These are phyloP conservation scores for Chorisops tibialis DNA, from an alignment of 2,888 invertebrate species.

Conservation along the genomic window DNA sequence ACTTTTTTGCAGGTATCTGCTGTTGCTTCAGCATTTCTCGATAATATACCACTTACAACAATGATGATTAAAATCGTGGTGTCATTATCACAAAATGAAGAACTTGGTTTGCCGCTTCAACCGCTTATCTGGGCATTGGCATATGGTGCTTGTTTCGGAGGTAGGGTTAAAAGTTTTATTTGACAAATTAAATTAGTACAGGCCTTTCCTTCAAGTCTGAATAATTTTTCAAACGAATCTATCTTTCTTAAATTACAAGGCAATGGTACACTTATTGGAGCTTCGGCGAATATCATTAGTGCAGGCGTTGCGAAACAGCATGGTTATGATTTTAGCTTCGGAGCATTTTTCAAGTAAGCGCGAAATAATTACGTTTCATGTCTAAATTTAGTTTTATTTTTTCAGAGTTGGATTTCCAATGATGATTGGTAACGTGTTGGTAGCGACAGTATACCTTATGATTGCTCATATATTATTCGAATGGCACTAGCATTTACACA, in stretches of 20 bases:
- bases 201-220: background rate
- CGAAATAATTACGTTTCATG: background rate
- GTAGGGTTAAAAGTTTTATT: slow-evolving; percentile 43
- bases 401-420: slow-evolving; percentile 77
- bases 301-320: slow-evolving; percentile 91
- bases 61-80: slow-evolving; percentile 85
- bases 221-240: too few relatives aligned
- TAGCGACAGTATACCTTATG: slow-evolving; percentile 67
- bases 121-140: slow-evolving; percentile 84
- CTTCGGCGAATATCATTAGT: slow-evolving; percentile 87
- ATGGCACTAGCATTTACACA: slow-evolving; percentile 56
- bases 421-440: slow-evolving; percentile 68
- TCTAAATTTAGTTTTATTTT: slow-evolving; percentile 26
- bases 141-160: slow-evolving; percentile 86
- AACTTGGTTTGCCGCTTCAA: slow-evolving; percentile 67
- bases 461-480: slow-evolving; percentile 65
- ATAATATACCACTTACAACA: slow-evolving; percentile 87
- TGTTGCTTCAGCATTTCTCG: slow-evolving; percentile 79
- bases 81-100: slow-evolving; percentile 64
- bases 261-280: slow-evolving; percentile 86
- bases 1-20: slow-evolving; percentile 69
- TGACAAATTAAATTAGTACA: background rate
- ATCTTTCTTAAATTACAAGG: slow-evolving; percentile 58
- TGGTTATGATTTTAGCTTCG: slow-evolving; percentile 80
- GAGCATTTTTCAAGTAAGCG: slow-evolving; percentile 72